phyloP scores from a whole-genome alignment of 2,888 invertebrate genomes.

The Herminia tarsipennalis region DNA sequence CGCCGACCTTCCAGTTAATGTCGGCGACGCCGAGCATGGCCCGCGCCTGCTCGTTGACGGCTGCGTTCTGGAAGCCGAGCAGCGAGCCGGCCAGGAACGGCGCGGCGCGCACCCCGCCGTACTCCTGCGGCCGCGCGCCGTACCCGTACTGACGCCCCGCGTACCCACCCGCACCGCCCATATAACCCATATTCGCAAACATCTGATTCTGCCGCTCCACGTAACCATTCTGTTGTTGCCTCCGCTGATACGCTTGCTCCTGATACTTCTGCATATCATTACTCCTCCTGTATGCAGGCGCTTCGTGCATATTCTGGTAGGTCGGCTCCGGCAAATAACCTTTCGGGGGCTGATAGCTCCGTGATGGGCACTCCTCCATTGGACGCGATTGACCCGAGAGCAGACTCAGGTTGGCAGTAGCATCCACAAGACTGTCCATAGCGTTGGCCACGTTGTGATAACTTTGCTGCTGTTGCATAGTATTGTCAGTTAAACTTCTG shows the following conservation, averaged over 20 bases:
- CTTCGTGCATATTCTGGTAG: conserved; percentile 62
- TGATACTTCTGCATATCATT: conserved; percentile 63
- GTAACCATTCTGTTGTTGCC: conserved; percentile 67
- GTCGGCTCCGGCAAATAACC: conserved; percentile 56
- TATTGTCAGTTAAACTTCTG: conserved; percentile 60
- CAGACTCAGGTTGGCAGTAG: conserved; percentile 67
- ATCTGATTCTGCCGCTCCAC: conserved; percentile 60
- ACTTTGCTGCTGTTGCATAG: conserved; percentile 55
- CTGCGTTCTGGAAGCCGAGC: conserved; percentile 81
- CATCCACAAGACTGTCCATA: conserved; percentile 71
- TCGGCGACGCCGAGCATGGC: conserved; percentile 83
- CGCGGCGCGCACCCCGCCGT: conserved; percentile 58
- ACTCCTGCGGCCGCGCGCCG: conserved; percentile 61
- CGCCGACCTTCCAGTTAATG: conserved; percentile 91
- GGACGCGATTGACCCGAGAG: conserved; percentile 55
- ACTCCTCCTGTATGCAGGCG: conserved; percentile 60
- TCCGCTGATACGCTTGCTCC: conserved; percentile 59
- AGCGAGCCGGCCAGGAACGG: conserved; percentile 76
- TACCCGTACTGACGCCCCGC: conserved; percentile 53
- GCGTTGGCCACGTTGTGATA: conserved; percentile 57
- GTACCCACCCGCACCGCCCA: conserved; percentile 32
- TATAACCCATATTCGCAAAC: conserved; percentile 32
- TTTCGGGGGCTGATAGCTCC: conserved; percentile 56
- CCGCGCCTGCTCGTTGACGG: conserved; percentile 81
- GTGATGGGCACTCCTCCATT: conserved; percentile 56